A percentile compares a stretch with the other conserved stretches of the same genome.
These are phyloP conservation scores for Steatornis caripensis DNA, from an alignment of 2,113 vertebrate species.

Conservation along the genomic window DNA sequence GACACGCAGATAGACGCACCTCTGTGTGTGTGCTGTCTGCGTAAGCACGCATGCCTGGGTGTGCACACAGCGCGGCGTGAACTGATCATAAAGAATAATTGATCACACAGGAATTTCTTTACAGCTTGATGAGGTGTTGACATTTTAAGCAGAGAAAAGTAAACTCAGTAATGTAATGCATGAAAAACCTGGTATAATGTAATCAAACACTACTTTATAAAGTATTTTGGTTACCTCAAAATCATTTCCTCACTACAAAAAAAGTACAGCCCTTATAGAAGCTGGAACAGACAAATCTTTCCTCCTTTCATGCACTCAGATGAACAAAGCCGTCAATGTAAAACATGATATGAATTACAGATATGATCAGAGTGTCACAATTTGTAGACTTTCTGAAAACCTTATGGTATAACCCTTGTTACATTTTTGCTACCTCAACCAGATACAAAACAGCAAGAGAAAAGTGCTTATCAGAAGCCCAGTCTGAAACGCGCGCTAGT, in stretches of 20 bases:
- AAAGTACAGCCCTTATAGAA: not conserved
- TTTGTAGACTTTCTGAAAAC: not conserved
- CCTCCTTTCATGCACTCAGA: not conserved
- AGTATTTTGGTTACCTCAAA: not conserved
- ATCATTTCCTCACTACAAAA: not conserved
- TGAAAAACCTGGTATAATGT: not conserved
- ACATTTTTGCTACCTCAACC: not conserved
- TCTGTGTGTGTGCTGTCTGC: accelerated
- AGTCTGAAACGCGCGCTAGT: accelerated
- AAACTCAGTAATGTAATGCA: not conserved
- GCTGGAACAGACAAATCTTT: not conserved
- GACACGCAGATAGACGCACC: accelerated
- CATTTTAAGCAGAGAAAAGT: not conserved
- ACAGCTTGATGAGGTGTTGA: slow-evolving; percentile 7
- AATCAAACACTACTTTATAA: not conserved
- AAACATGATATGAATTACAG: not conserved
- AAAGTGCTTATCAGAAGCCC: not conserved
- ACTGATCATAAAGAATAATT: not conserved
- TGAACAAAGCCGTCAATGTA: not conserved
- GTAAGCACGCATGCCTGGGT: not conserved
- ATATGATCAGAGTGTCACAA: not conserved
- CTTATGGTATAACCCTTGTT: not conserved
- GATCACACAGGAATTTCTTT: not conserved
- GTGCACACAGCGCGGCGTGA: accelerated
- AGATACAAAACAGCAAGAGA: not conserved